Base-by-base conservation (phyloP, 2,888 invertebrate species). In the Baronia brevicornis region DNA sequence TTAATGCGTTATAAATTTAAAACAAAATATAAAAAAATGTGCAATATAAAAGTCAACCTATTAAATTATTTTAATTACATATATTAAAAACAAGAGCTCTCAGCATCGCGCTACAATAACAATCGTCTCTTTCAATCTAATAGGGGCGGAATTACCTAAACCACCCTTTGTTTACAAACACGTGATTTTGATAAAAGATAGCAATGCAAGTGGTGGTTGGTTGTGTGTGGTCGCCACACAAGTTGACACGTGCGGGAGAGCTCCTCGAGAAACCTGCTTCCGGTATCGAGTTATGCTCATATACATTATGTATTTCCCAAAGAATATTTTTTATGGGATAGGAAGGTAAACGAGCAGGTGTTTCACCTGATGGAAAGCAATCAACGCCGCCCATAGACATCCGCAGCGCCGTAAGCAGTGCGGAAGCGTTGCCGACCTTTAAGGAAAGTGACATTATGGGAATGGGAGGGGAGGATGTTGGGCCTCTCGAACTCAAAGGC, bases 151-250 rank as follows among this genome's bases (percentile, higher is more conserved):
- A 4, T 10, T n/a, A n/a, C n/a, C n/a, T n/a, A n/a, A n/a, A 5
- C 7, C 14, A 32, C 32, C 36, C 31, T 45, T 48, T 50, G 50
- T 52, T 46, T 46, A 45, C 50, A 45, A 48, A 50, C 44, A 48
- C 46, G 40, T 40, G 44, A 48, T 43, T 37, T 22, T 32, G 41
- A 44, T 43, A 38, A 35, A 5, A 36, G 33, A 40, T 40, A 44
- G 27, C 7, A 21, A 24, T 31, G 32, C 24, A n/a, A 28, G 27
- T 22, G 24, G 33, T 18, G 36, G 6, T 30, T 25, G 28, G 24
- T 36, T 33, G 39, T 41, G 41, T 41, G 44, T 41, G 41, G 36
- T 32, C 35, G 15, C 31, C 38, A 29, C 33, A 32, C 38, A 38
- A 19, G 33, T 6, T 14, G 40, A 39, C 43, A 43, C 43, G 40